Base-by-base conservation (phyloP, 2,113 vertebrate species). In the Gobius niger region DNA sequence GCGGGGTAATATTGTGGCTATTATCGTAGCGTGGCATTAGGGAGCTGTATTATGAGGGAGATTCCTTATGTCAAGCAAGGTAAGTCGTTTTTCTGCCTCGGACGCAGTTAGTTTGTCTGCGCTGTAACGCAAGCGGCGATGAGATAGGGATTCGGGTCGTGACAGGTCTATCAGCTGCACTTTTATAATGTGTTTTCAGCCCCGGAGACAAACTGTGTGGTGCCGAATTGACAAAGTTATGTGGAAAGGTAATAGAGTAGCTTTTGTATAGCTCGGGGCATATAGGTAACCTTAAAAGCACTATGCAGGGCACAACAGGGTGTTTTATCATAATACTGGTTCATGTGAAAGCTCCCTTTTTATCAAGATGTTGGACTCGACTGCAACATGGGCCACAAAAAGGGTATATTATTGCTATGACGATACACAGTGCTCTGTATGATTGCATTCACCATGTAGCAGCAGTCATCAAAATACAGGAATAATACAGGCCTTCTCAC, bases 1-100 rank as follows among this genome's bases (percentile, higher is more conserved):
- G 70, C n/a, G 85, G 90, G 24, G 89, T 90, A 91, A 87, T 91
- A 85, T 85, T 82, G 84, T 77, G 83, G 83, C 73, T 70, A 80
- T 90, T 90, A 88, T 91, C 83, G 82, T 80, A 77, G 75, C 76
- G 64, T 82, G 79, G 75, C 80, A 88, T 87, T 90, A 86, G 85
- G 24, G 24, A 77, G 82, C 85, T 74, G 80, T 70, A 82, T 88
- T 88, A 91, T 84, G 82, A 88, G 87, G 54, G 83, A 85, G 76
- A 85, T 92, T 88, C 83, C 75, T 89, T 81, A 85, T 89, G 87
- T 87, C 88, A 76, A 63, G 74, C 76, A 68, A 85, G 79, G 74
- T 87, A 84, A 90, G 84, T 81, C 57, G 78, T 83, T 82, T 78
- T 78, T 65, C 72, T 73, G 41, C 63, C 40, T 16, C 59, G 73